Evolutionary conservation across 2,797 vertebrate genomes (phyloP), one percentile per base, ranked within the genome.

Genomic region (Australoheros facetus): DNA sequence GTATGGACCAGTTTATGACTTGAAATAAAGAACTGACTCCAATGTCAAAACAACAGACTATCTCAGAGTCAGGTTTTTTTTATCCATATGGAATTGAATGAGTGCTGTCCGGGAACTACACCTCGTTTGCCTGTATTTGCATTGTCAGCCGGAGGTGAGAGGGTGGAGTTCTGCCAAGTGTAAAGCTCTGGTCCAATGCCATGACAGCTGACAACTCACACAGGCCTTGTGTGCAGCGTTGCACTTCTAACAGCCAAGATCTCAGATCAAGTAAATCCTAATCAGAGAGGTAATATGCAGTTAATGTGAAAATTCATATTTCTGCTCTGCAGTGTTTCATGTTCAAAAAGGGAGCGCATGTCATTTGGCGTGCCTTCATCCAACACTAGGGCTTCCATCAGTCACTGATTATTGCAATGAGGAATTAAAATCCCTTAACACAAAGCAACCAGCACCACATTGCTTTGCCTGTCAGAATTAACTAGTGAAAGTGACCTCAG

Each of bases 371-470:
- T 73, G 88, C 92, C 90, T 93, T 94, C 92, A 91, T 83, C 87
- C 87, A 94, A 91, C 89, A 91, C 90, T 90, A 93, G 88, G 85
- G 91, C 91, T 93, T 86, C 94, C 91, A 94, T 93, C 94, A 94
- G 89, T 94, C 92, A 94, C 85, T 92, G 92, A 93, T 94, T 94
- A 94, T 91, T 91, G 93, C 88, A 89, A 92, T 86, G 91, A 93
- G 88, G 90, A 94, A 93, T 90, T 94, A 94, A 94, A 96, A 92
- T 95, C 95, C 95, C 94, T 87, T 89, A 95, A 94, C 92, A 94
- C 94, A 94, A 92, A 95, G 91, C 91, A 93, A 87, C 85, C 85
- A 69, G 87, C 88, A 86, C 73, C 86, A 87, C 92, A 85, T 87
- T 82, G 93, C 90, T 92, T 89, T 90, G 84, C 87, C 90, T 95